Percentiles rank a stretch among this genome's conserved stretches.
These are phyloP conservation scores for Polyodon spathula DNA, from an alignment of 2,113 vertebrate genomes.

Conservation along the genomic window DNA sequence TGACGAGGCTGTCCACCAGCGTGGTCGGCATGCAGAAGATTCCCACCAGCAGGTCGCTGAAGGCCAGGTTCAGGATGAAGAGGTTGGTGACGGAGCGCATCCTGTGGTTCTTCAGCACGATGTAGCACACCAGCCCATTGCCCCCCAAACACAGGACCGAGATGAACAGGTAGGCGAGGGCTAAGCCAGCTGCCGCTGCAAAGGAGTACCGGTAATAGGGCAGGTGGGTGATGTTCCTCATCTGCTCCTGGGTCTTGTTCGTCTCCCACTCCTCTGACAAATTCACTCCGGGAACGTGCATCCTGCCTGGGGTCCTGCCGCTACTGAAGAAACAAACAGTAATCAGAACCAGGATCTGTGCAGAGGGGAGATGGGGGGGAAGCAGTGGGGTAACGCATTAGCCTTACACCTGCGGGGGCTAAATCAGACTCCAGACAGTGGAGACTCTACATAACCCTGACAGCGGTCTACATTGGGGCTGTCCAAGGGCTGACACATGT, in stretches of 20 bases:
- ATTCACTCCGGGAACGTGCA: too few species aligned
- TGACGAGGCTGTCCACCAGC: constrained; percentile 67
- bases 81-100: constrained; percentile 71
- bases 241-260: constrained; percentile 26
- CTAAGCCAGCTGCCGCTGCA: constrained; percentile 50
- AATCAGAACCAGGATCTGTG: too few species aligned
- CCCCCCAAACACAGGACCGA: constrained; percentile 67
- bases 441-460: too few species aligned
- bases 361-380: too few species aligned
- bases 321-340: too few species aligned
- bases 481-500: too few species aligned
- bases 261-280: too few species aligned
- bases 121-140: constrained; percentile 63
- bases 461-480: too few species aligned
- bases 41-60: constrained; percentile 69
- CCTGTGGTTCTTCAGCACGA: constrained; percentile 55
- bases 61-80: constrained; percentile 67
- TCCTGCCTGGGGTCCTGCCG: too few species aligned
- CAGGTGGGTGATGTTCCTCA: constrained; percentile 41
- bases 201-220: constrained; percentile 65
- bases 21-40: constrained; percentile 72
- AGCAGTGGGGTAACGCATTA: too few species aligned
- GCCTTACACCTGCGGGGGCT: too few species aligned
- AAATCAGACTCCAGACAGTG: too few species aligned
- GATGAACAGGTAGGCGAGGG: constrained; percentile 61